phyloP scores from a whole-genome alignment of 2,888 invertebrate species.

The Pollenia amentaria region DNA sequence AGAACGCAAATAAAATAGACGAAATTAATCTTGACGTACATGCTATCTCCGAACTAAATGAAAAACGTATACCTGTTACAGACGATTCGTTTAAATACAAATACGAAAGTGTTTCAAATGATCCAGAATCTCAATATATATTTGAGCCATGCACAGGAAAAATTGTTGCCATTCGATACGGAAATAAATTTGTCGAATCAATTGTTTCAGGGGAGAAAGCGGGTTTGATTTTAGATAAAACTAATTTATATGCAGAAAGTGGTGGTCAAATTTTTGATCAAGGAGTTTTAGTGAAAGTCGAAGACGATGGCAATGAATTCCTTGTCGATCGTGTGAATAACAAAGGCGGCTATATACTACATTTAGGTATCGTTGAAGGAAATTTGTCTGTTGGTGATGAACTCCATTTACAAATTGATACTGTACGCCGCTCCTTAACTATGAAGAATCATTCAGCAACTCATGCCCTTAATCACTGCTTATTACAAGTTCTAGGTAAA shows the following conservation, averaged over 20 bases:
- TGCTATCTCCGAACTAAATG: constrained; percentile 95
- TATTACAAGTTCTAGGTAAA: constrained; percentile 94
- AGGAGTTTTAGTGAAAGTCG: constrained; percentile 93
- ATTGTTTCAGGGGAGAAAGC: constrained; percentile 94
- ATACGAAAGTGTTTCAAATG: constrained; percentile 89
- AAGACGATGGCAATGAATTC: constrained; percentile 95
- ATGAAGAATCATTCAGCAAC: constrained; percentile 99
- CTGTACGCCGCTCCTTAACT: constrained; percentile 92
- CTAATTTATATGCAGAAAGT: constrained; percentile 99
- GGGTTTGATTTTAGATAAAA: constrained; percentile 95
- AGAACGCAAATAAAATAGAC: constrained; percentile 91
- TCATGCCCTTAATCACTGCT: constrained; percentile 97
- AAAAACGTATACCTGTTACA: constrained; percentile 90
- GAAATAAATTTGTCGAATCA: constrained; percentile 93
- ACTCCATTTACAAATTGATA: constrained; percentile 92
- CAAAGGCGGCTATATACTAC: constrained; percentile 97
- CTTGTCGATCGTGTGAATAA: constrained; percentile 97
- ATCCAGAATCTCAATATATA: constrained; percentile 89
- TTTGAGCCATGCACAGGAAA: constrained; percentile 90
- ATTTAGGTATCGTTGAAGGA: constrained; percentile 96
- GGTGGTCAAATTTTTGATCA: constrained; percentile 99
- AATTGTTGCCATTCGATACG: constrained; percentile 92
- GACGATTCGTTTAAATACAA: constrained; percentile 97
- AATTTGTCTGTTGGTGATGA: constrained; percentile 93
- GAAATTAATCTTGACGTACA: constrained; percentile 97